phyloP scores from a whole-genome alignment of 1,140 invertebrate species.

The Lepidurus packardi region DNA sequence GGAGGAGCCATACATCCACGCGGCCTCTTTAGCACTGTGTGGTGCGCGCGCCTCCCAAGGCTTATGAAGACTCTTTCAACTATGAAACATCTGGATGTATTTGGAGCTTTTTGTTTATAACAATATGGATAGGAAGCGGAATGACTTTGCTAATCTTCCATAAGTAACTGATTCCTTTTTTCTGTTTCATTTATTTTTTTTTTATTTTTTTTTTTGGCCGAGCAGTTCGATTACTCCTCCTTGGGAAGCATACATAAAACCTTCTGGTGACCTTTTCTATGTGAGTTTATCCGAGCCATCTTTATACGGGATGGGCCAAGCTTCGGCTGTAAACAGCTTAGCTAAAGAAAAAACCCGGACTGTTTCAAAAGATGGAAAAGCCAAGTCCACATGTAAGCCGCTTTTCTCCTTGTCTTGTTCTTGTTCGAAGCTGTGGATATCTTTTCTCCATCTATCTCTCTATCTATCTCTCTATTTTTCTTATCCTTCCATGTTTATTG shows the following conservation, averaged over 20 bases:
- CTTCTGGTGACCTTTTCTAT: neutral
- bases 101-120: no score
- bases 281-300: neutral
- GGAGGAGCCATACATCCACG: neutral
- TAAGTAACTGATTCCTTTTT: no score
- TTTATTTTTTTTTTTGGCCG: no score
- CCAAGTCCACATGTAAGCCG: neutral
- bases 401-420: neutral
- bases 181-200: no score
- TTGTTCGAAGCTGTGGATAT: neutral
- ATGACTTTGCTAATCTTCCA: no score
- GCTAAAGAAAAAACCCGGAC: neutral
- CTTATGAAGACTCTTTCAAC: no score
- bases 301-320: neutral
- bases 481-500: neutral
- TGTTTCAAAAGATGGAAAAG: neutral
- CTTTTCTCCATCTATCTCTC: neutral
- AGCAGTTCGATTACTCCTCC: neutral
- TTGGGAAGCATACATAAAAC: slow-evolving; percentile 13
- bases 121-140: no score
- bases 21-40: no score
- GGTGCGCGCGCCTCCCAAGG: no score
- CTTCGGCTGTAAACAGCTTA: neutral
- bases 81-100: no score
- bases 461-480: neutral